A percentile compares a stretch with the other conserved stretches of the same genome.
These are phyloP conservation scores for Lepilemur ruficaudatus DNA, from an alignment of 2,797 vertebrate species.

Conservation along the genomic window DNA sequence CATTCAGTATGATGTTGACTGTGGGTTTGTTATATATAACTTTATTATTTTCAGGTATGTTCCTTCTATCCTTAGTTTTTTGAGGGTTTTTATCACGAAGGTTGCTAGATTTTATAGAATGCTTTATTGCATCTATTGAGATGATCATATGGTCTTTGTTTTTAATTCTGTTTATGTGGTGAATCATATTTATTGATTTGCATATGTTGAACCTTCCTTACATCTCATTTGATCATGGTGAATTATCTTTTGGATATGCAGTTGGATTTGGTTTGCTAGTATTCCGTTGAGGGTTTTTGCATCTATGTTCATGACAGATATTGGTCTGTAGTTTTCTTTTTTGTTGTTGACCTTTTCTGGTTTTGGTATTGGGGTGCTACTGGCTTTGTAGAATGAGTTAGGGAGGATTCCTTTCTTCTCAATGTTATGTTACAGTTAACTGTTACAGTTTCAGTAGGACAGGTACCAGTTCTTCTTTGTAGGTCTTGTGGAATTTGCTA, in stretches of 20 bases:
- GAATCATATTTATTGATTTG: neutral
- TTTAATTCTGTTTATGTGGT: neutral
- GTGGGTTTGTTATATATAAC: neutral
- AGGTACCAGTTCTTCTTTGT: neutral
- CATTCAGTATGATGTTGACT: neutral
- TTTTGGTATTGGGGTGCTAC: neutral
- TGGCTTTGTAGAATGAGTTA: neutral
- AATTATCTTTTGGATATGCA: neutral
- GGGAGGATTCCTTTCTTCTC: neutral
- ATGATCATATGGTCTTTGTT: neutral
- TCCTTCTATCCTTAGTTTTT: neutral
- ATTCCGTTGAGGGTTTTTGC: neutral
- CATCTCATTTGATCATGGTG: neutral
- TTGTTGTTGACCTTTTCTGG: neutral
- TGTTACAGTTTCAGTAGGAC: neutral
- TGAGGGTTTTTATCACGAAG: neutral
- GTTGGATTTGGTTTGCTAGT: neutral
- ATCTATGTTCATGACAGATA: neutral
- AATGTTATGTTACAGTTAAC: no score
- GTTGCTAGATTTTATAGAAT: neutral
- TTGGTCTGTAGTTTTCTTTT: neutral
- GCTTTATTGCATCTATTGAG: neutral
- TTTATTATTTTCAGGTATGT: neutral
- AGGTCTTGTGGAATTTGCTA: neutral
- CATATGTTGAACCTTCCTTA: neutral